Conservation (phyloP, 2,797 vertebrate species). For the Hylomyscus alleni region DNA sequence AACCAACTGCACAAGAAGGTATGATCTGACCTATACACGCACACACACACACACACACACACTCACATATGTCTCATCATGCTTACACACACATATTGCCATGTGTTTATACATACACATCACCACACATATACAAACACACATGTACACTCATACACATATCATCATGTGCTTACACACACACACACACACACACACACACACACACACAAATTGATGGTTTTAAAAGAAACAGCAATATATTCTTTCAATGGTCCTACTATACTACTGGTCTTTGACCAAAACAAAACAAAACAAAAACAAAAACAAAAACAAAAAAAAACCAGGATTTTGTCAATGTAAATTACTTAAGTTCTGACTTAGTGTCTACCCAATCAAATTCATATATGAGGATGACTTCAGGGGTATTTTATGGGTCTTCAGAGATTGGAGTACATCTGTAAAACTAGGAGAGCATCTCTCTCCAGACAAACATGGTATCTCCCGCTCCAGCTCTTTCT, state of each 20-base stretch:
- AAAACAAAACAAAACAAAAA: slow-evolving; percentile 16
- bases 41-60: background rate
- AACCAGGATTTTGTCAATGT: background rate
- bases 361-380: slow-evolving; percentile 9
- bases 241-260: background rate
- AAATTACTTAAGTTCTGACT: background rate
- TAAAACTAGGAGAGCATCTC: background rate
- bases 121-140: background rate
- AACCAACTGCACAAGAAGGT: background rate
- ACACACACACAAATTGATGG: background rate
- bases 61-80: background rate
- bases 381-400: background rate
- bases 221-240: background rate
- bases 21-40: background rate
- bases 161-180: background rate
- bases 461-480: background rate
- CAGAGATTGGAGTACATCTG: background rate
- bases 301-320: too few species aligned
- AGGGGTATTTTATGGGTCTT: slow-evolving; percentile 30
- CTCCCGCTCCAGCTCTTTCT: background rate
- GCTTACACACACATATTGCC: background rate
- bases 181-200: background rate
- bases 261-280: background rate
- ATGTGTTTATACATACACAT: background rate
- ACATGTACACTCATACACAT: background rate